Evolutionary conservation across 1,140 invertebrate genomes (phyloP).

Genomic region (Gryllus bimaculatus): DNA sequence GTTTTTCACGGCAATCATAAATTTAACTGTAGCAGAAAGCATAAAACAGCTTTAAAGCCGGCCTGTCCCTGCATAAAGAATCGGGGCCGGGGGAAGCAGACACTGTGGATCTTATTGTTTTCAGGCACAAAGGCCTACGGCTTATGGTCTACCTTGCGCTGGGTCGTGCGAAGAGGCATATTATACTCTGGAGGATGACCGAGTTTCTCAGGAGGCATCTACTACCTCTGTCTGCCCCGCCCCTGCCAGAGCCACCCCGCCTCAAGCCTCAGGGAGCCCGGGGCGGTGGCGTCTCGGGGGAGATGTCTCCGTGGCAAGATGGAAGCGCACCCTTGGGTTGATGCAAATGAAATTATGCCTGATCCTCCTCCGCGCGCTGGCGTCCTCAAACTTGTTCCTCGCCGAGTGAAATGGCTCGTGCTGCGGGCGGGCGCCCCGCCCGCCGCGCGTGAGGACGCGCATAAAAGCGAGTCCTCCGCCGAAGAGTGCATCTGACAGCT

Average conservation of each 20-base stretch:
- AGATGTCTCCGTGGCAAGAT: too few relatives aligned
- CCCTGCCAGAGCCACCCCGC: too few relatives aligned
- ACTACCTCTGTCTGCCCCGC: neutral
- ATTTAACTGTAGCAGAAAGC: neutral
- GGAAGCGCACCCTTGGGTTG: neutral
- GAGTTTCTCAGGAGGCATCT: neutral
- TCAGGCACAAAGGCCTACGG: neutral
- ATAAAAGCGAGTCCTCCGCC: neutral
- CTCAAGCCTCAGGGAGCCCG: neutral
- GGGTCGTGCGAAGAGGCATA: neutral
- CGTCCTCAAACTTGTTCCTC: neutral
- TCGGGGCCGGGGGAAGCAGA: neutral
- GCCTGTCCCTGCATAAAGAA: neutral
- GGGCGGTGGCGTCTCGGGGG: too few relatives aligned
- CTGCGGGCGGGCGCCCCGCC: too few relatives aligned
- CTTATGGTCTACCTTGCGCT: neutral
- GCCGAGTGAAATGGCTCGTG: neutral
- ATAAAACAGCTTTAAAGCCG: constrained; percentile 1
- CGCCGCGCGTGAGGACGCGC: too few relatives aligned
- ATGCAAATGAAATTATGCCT: neutral
- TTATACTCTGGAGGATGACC: neutral
- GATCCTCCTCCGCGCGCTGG: too few relatives aligned
- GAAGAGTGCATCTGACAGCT: neutral
- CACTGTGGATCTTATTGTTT: neutral
- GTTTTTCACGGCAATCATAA: neutral